A percentile compares a stretch with the other conserved stretches of the same genome.
Evolutionary conservation across 2,888 invertebrate genomes (phyloP).

Genomic region (Blera fallax): DNA sequence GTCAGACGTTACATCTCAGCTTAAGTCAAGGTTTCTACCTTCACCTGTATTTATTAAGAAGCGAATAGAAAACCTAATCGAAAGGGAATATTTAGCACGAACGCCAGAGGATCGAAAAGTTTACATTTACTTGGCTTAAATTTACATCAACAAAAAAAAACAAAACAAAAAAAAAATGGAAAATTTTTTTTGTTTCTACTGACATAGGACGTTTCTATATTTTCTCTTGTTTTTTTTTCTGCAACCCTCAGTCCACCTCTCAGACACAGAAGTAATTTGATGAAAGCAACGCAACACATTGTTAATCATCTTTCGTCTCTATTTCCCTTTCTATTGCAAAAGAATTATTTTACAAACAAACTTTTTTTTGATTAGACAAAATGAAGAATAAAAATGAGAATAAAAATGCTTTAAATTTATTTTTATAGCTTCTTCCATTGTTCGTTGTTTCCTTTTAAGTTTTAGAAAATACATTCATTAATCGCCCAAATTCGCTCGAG

Average conservation of each 20-base stretch:
- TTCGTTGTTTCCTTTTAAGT: background rate
- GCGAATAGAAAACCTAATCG: slow-evolving; percentile 99
- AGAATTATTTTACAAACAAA: slow-evolving; percentile 2
- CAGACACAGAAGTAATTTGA: slow-evolving; percentile 43
- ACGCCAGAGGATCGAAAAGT: slow-evolving; percentile 98
- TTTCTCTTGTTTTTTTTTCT: slow-evolving; percentile 30
- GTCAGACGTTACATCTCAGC: slow-evolving; percentile 98
- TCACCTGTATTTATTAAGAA: slow-evolving; percentile 99
- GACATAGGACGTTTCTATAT: slow-evolving; percentile 45
- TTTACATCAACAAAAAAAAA: slow-evolving; percentile 33
- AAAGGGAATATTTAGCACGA: slow-evolving; percentile 98
- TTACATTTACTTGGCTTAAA: slow-evolving; percentile 96
- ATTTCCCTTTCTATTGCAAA: slow-evolving; percentile 32
- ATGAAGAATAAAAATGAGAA: slow-evolving; percentile 55
- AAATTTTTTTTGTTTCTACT: slow-evolving; percentile 47
- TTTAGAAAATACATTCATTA: background rate
- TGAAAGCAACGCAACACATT: slow-evolving; percentile 35
- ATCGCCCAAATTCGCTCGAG: background rate
- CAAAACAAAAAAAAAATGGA: slow-evolving; percentile 14
- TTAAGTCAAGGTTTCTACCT: slow-evolving; percentile 98
- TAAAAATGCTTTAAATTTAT: slow-evolving; percentile 43
- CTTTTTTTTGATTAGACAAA: slow-evolving; percentile 47
- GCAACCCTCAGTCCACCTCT: slow-evolving; percentile 25
- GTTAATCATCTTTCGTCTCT: slow-evolving; percentile 36
- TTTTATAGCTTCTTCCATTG: slow-evolving; percentile 14